Percentiles rank a stretch among this genome's conserved stretches.
These are phyloP conservation scores for Alviniconcha marisindica DNA, from an alignment of 1,140 invertebrate genomes.

Conservation along the genomic window DNA sequence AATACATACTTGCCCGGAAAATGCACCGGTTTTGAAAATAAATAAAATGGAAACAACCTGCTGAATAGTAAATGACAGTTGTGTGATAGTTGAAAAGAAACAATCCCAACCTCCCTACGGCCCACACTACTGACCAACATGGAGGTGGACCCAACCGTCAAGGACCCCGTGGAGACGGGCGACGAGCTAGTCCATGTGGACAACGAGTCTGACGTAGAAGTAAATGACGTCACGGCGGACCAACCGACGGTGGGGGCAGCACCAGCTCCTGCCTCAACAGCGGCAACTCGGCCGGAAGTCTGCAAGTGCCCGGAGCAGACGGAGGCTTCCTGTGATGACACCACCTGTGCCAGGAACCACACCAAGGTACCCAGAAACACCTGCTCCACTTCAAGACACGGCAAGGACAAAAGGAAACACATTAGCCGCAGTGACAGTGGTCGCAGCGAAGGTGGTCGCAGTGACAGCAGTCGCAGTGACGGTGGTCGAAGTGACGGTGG, in stretches of 20 bases:
- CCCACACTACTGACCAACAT: not conserved
- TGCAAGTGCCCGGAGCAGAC: not conserved
- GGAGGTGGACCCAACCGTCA: not conserved
- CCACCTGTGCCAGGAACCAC: not conserved
- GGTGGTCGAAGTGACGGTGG: no score
- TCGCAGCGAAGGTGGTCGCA: no score
- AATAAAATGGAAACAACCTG: no score
- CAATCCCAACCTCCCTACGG: no score
- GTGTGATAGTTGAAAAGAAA: no score
- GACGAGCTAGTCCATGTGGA: not conserved
- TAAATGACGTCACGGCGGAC: conserved; percentile 7
- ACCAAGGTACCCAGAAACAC: not conserved
- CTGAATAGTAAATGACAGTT: no score
- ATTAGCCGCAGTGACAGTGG: no score
- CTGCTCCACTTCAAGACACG: not conserved
- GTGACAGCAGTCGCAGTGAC: no score
- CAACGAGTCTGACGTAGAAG: conserved; percentile 10
- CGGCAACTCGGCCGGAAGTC: not conserved
- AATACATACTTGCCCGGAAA: no score
- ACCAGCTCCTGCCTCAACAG: no score
- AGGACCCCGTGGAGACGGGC: not conserved
- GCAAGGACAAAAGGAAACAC: not conserved
- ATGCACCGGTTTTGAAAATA: no score
- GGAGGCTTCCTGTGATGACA: not conserved
- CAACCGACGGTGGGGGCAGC: not conserved